Conservation (phyloP, 2,797 vertebrate species). For the Oophaga sylvatica region DNA sequence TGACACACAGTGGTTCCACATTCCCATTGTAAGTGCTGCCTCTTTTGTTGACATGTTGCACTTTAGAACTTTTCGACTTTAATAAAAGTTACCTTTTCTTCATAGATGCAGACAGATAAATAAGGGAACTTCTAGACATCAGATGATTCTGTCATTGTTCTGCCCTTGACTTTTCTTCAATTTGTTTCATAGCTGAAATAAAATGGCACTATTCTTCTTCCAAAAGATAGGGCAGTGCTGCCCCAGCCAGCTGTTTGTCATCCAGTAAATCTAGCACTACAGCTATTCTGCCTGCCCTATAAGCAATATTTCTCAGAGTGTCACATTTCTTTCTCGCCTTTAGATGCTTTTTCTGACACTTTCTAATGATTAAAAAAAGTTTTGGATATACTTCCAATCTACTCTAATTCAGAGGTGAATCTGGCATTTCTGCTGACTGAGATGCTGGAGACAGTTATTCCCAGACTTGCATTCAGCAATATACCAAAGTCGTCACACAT, state of each 20-base stretch:
- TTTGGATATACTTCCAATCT: not conserved
- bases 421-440: not conserved
- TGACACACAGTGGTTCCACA: too few relatives aligned
- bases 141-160: not conserved
- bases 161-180: conserved; percentile 48
- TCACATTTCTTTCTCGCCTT: conserved; percentile 23
- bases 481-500: not conserved
- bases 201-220: conserved; percentile 43
- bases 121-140: not conserved
- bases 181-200: conserved; percentile 43
- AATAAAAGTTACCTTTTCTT: conserved; percentile 11
- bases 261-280: conserved; percentile 27
- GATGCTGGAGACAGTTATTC: not conserved
- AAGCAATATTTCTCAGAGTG: conserved; percentile 31
- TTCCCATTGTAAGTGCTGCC: too few relatives aligned
- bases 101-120: conserved; percentile 3
- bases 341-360: conserved; percentile 26
- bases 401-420: conserved; percentile 8
- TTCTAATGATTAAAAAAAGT: conserved; percentile 32
- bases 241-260: conserved; percentile 40
- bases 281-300: conserved; percentile 20
- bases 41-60: not conserved
- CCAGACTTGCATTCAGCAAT: not conserved
- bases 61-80: not conserved
- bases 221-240: conserved; percentile 25